Base-by-base conservation (phyloP, 2,113 vertebrate species). In the Muntiacus reevesi region DNA sequence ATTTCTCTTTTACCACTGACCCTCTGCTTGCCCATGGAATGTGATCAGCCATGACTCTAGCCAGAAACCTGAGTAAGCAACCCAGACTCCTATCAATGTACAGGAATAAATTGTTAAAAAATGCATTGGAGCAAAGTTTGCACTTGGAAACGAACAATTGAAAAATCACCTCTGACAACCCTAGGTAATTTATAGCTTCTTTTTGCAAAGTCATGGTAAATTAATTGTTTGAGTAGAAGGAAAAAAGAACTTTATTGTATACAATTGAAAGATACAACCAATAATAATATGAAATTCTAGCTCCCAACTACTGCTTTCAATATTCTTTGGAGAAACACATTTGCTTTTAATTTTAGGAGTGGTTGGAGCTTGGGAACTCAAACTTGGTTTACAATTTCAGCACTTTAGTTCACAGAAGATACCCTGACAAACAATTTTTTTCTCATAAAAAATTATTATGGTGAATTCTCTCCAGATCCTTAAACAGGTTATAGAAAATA, bases 341-440 rank as follows among this genome's bases (percentile, higher is more conserved):
- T 99, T 99, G 99, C 95, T 99, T 99, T 99, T 99, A 88, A 99
- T 99, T 99, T 99, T 91, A 98, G 98, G 95, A 98, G 95, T 85
- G 83, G 97, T 97, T 98, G 86, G 86, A 97, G 85, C 94, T 98
- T 95, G 98, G 98, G 97, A 99, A 97, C 95, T 98, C 97, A 98
- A 99, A 98, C 97, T 92, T 79, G 96, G 97, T 98, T 99, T 98
- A 97, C 93, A 89, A 94, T 99, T 99, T 98, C 98, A 98, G 92
- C 54, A 97, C 98, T 94, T 98, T 82, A 95, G 97, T 98, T 97
- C 87, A 97, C 92, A 98, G 98, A 98, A 97, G 91, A 97, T 94
- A 98, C 91, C 88, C 98, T 98, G 87, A 96, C 52, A 76, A 92
- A 57, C 28, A 36, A 25, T 45, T 40, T 79, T 82, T 81, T 50